These are phyloP conservation scores for Meda fulgida DNA, from an alignment of 2,797 vertebrate genomes.

Conservation along the genomic window DNA sequence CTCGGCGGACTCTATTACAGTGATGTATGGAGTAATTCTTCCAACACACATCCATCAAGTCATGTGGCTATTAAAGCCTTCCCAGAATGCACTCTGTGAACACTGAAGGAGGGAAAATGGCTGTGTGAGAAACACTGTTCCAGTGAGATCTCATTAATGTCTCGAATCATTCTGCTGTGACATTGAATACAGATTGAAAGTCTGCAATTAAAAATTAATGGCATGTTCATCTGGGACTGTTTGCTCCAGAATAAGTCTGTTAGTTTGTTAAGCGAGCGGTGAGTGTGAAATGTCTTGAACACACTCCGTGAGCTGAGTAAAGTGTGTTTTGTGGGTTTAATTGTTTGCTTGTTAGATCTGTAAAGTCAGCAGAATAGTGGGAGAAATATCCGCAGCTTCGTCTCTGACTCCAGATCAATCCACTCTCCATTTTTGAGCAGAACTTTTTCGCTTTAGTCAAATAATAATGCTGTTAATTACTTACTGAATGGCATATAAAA, in stretches of 20 bases:
- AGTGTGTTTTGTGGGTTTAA: background rate
- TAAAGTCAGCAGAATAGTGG: background rate
- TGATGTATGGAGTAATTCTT: conserved; percentile 82
- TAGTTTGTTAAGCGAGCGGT: background rate
- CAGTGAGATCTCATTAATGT: background rate
- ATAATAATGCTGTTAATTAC: background rate
- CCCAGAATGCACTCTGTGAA: conserved; percentile 63
- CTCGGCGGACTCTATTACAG: conserved; percentile 82
- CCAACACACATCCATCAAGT: conserved; percentile 80
- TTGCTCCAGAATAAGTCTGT: background rate
- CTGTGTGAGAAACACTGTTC: background rate
- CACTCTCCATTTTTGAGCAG: background rate
- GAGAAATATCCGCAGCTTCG: background rate
- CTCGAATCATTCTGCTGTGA: background rate
- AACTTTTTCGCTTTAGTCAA: background rate
- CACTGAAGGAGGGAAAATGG: background rate
- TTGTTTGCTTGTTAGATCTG: conserved; percentile 18
- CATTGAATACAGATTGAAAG: background rate
- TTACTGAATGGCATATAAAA: background rate
- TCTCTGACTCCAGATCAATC: background rate
- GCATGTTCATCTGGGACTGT: background rate
- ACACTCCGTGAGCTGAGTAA: background rate
- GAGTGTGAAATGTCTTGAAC: conserved; percentile 16
- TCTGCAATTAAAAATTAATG: background rate
- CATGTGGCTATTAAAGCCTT: conserved; percentile 75